phyloP scores from a whole-genome alignment of 2,888 invertebrate species.

The Melolontha melolontha region DNA sequence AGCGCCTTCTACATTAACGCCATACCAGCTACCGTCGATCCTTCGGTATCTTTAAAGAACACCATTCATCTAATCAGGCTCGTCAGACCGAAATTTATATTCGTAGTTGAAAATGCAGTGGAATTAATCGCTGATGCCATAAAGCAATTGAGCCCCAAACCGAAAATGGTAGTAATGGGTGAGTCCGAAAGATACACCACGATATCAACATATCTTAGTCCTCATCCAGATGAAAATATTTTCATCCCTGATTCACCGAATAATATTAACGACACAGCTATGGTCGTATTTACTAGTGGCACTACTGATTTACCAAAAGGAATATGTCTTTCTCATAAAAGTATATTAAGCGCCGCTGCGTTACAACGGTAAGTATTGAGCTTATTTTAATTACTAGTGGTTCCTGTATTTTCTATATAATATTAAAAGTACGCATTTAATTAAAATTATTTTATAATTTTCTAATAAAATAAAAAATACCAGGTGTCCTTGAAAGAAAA shows the following conservation, averaged over 20 bases:
- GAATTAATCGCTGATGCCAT: conserved; percentile 46
- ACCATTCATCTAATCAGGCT: conserved; percentile 46
- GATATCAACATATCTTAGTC: conserved; percentile 46
- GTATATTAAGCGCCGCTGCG: conserved; percentile 31
- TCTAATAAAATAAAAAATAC: too few species aligned
- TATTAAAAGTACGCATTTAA: background rate
- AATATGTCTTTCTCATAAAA: conserved; percentile 51
- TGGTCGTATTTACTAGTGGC: conserved; percentile 60
- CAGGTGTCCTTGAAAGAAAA: too few species aligned
- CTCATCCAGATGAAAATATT: conserved; percentile 46
- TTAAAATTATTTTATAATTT: background rate
- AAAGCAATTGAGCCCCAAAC: conserved; percentile 41
- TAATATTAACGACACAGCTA: conserved; percentile 50
- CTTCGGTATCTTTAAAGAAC: conserved; percentile 46
- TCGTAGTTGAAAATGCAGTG: conserved; percentile 47
- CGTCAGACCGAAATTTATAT: conserved; percentile 49
- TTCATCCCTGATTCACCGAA: conserved; percentile 51
- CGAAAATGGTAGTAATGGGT: conserved; percentile 51
- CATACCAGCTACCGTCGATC: conserved; percentile 46
- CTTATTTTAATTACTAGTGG: too few species aligned
- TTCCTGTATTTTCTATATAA: background rate
- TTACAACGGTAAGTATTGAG: conserved; percentile 16
- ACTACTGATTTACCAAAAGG: conserved; percentile 59
- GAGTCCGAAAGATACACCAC: conserved; percentile 33
- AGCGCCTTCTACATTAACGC: conserved; percentile 64